These are phyloP conservation scores for Argyra leucocephala DNA, from an alignment of 2,888 invertebrate genomes.

Conservation along the genomic window DNA sequence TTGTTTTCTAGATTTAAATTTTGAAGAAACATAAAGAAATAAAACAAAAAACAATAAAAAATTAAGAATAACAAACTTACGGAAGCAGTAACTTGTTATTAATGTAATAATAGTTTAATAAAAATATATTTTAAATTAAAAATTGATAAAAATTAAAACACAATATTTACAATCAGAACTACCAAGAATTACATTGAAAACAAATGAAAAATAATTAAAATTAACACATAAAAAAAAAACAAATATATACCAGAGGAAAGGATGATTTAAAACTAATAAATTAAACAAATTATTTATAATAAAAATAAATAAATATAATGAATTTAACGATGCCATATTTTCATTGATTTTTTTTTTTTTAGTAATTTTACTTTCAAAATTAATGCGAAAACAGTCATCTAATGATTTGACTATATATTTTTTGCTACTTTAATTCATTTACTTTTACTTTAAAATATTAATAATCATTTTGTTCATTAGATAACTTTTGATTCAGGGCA, in stretches of 20 bases:
- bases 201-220: not conserved
- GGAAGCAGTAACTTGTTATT: too few relatives aligned
- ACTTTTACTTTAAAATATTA: not conserved
- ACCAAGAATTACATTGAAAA: too few relatives aligned
- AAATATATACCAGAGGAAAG: not conserved
- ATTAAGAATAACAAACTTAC: too few relatives aligned
- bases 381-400: conserved; percentile 12
- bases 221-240: not conserved
- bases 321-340: not conserved
- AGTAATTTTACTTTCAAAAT: not conserved
- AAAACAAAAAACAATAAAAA: too few relatives aligned
- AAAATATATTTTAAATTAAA: too few relatives aligned
- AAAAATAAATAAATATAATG: not conserved
- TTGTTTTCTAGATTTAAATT: too few relatives aligned
- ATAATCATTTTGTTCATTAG: not conserved
- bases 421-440: not conserved
- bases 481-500: conserved; percentile 10
- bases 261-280: not conserved
- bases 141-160: too few relatives aligned
- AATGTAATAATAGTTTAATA: too few relatives aligned
- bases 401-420: not conserved
- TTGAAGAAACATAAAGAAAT: too few relatives aligned
- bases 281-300: not conserved
- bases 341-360: not conserved
- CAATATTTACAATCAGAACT: too few relatives aligned